phyloP scores from a whole-genome alignment of 2,113 vertebrate genomes.

The Ellobius talpinus region DNA sequence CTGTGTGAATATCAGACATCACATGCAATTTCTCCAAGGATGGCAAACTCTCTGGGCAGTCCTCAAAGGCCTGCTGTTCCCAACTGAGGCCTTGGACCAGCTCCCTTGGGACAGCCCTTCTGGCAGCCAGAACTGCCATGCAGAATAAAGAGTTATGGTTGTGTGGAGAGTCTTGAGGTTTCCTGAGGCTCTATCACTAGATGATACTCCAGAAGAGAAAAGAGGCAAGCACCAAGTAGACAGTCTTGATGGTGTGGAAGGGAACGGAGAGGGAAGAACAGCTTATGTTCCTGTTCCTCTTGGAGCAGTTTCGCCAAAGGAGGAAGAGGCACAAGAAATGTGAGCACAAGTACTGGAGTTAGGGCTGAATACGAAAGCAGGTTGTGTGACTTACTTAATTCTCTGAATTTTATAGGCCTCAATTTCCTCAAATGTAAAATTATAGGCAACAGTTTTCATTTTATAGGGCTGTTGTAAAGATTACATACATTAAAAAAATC shows the following conservation, averaged over 20 bases:
- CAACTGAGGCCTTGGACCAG: conserved; percentile 22
- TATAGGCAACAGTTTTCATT: neutral
- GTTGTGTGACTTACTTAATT: conserved; percentile 16
- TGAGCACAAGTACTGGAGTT: neutral
- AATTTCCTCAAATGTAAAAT: conserved; percentile 20
- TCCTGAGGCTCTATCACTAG: conserved; percentile 56
- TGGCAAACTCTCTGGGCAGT: neutral
- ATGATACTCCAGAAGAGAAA: conserved; percentile 20
- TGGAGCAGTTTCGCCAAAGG: neutral
- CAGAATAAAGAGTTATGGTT: conserved; percentile 52
- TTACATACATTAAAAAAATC: neutral
- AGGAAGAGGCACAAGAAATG: neutral
- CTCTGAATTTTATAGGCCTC: neutral
- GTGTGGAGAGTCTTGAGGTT: conserved; percentile 34
- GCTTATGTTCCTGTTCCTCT: neutral
- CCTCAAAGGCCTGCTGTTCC: conserved; percentile 38
- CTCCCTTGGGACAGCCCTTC: conserved; percentile 60
- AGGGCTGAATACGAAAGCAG: conserved; percentile 4
- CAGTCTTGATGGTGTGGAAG: neutral
- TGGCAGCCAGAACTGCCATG: conserved; percentile 24
- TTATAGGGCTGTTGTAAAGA: conserved; percentile 11
- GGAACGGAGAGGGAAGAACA: neutral
- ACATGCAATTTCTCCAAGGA: conserved; percentile 57
- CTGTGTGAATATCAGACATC: conserved; percentile 38
- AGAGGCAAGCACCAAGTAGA: neutral